Base-by-base conservation (phyloP, 2,888 invertebrate species). In the Aromia moschata region DNA sequence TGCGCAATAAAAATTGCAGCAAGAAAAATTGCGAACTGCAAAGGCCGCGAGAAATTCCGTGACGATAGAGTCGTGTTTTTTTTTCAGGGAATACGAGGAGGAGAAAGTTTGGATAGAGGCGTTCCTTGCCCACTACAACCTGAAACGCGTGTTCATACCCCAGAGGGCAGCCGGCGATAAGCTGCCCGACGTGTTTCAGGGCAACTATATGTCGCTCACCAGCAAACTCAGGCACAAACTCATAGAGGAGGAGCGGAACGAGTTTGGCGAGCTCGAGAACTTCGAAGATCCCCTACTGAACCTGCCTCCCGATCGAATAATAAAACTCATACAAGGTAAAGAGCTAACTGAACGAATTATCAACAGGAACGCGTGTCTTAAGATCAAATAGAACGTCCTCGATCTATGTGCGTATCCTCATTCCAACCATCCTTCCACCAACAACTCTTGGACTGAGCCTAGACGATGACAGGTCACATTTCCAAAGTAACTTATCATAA, bases 81-180 rank as follows among this genome's bases (percentile, higher is more conserved):
- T 9, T 18, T 44, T 40, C 68, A 82, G 81, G 10, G 62, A 70
- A 31, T 70, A 75, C 30, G 62, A 75, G 25, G 64, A 74, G 9
- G 82, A 83, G 63, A 77, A 79, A 41, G 68, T 66, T 18, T 63
- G 81, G 12, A 67, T 77, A 15, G 71, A 76, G 14, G 57, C 77
- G 1, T 60, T 82, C 16, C 64, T 74, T 46, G 74, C 77, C 52
- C 81, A 80, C 66, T 81, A 83, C 64, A 71, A 73, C 46, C 67
- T 71, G 5, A 70, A 79, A 9, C 76, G 79, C 37, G 67, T 83
- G 40, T 74, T 80, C 10, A 68, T 82, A 45, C 83, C 83, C 0
- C 71, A 71, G 11, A 72, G 79, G 57, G 58, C 64, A 54, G 71
- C 78, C 1, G 81, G 80, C 0, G 74, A 77, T 25, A 60, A 62